A percentile compares a stretch with the other conserved stretches of the same genome.
These are phyloP conservation scores for Pachyseris speciosa DNA, from an alignment of 64 coral and sea anemone genomes.

Conservation along the genomic window DNA sequence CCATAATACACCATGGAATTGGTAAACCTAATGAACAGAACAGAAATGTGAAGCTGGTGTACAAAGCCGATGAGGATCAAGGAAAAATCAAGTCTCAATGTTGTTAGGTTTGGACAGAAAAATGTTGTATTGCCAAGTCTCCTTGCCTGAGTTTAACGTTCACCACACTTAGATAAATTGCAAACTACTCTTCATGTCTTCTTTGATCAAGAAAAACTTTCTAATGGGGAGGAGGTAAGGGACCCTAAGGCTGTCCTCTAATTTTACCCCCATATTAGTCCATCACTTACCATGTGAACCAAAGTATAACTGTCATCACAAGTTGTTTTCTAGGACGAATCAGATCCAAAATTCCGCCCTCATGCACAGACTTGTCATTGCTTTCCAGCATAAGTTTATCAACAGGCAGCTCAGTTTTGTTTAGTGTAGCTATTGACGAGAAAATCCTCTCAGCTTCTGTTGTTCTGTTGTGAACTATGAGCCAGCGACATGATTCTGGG, in stretches of 20 bases:
- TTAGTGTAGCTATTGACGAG: constrained; percentile 30
- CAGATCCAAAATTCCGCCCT: constrained; percentile 56
- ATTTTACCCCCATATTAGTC: too few species aligned
- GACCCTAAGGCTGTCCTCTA: too few species aligned
- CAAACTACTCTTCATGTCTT: too few species aligned
- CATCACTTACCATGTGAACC: constrained; percentile 59
- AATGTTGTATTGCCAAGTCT: too few species aligned
- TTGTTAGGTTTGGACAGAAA: too few species aligned
- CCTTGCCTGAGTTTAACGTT: too few species aligned
- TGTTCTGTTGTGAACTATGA: constrained; percentile 32
- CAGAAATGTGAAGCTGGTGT: not conserved
- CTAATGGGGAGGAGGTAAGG: too few species aligned
- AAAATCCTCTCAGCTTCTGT: constrained; percentile 41
- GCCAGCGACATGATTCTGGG: constrained; percentile 68
- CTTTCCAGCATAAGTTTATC: constrained; percentile 29
- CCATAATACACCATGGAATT: constrained; percentile 95
- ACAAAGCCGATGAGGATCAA: not conserved
- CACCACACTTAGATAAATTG: too few species aligned
- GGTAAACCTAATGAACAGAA: constrained; percentile 71
- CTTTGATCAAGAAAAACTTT: too few species aligned
- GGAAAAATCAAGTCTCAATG: too few species aligned
- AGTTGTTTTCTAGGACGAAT: constrained; percentile 36
- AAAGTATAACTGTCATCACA: constrained; percentile 17
- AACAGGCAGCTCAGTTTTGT: not conserved
- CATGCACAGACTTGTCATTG: not conserved